These are phyloP conservation scores for Manis javanica DNA, from an alignment of 2,797 vertebrate genomes.

Conservation along the genomic window DNA sequence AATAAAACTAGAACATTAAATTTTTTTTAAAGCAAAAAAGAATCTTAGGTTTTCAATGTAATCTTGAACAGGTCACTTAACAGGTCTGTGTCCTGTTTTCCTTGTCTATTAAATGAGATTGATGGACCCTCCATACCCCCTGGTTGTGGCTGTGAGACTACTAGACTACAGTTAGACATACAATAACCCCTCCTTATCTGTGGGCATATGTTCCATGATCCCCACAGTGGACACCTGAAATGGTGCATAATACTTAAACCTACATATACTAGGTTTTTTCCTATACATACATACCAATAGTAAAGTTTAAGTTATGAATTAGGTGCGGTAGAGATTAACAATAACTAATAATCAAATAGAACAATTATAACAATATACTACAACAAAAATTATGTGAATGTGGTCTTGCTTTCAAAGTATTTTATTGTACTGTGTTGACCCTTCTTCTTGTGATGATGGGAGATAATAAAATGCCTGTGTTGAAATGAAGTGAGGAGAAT, in stretches of 20 bases:
- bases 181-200: background rate
- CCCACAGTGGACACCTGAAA: background rate
- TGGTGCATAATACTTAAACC: background rate
- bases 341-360: background rate
- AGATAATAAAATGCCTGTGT: background rate
- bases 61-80: background rate
- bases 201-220: background rate
- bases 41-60: conserved; percentile 21
- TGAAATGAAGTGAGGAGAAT: background rate
- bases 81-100: background rate
- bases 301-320: background rate
- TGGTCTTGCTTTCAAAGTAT: background rate
- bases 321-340: background rate
- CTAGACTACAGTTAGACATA: background rate
- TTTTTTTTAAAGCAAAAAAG: background rate
- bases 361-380: background rate
- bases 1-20: background rate
- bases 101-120: background rate
- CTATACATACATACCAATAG: background rate
- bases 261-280: background rate
- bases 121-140: background rate
- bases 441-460: background rate
- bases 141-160: background rate
- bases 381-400: background rate
- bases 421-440: background rate